phyloP scores from a whole-genome alignment of 64 coral and sea anemone species.

The Montipora sp. region DNA sequence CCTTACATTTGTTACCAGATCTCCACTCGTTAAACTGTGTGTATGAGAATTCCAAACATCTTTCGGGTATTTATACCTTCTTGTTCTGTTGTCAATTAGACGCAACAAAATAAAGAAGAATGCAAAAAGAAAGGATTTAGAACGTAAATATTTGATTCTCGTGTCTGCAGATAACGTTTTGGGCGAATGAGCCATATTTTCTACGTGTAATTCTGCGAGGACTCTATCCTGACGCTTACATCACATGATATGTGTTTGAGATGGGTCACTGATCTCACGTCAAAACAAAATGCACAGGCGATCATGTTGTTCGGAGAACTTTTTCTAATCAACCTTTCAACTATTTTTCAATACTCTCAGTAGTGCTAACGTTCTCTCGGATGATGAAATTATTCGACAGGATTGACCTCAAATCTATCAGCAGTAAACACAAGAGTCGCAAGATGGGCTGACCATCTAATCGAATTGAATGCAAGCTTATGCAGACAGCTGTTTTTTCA shows the following conservation, averaged over 20 bases:
- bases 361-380: neutral
- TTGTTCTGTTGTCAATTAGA: neutral
- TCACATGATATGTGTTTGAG: neutral
- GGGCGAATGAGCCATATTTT: neutral
- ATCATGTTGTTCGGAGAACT: neutral
- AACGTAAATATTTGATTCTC: too few relatives aligned
- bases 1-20: conserved; percentile 24
- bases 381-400: neutral
- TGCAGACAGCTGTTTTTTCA: conserved; percentile 23
- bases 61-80: neutral
- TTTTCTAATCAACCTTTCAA: neutral
- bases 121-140: neutral
- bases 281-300: neutral
- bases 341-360: neutral
- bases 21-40: neutral
- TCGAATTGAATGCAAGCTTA: neutral
- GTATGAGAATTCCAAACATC: neutral
- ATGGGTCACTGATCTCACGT: neutral
- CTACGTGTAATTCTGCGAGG: neutral
- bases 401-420: neutral
- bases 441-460: neutral
- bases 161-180: neutral
- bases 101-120: neutral
- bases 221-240: neutral
- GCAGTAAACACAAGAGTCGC: neutral